Conservation (phyloP, 2,888 invertebrate genomes). For the Pasiphila rectangulata region DNA sequence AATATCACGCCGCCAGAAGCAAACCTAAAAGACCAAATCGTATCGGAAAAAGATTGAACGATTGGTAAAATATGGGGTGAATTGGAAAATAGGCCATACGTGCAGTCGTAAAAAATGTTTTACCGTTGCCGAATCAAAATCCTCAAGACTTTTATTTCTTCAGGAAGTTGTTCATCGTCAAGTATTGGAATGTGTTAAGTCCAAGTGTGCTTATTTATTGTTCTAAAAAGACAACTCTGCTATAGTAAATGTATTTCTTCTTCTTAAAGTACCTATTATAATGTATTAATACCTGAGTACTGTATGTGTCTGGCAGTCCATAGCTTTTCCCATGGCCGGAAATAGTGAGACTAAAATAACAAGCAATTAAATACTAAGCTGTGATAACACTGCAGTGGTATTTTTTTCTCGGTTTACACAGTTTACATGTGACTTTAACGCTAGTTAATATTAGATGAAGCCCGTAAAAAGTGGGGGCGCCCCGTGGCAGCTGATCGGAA, state of each 20-base stretch:
- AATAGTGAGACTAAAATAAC: slow-evolving; percentile 14
- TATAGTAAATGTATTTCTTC: too few species aligned
- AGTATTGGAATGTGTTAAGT: slow-evolving; percentile 10
- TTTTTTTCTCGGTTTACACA: too few species aligned
- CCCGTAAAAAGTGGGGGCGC: slow-evolving; percentile 70
- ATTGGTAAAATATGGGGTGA: slow-evolving; percentile 36
- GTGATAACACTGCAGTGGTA: slow-evolving; percentile 27
- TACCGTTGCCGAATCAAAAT: slow-evolving; percentile 27
- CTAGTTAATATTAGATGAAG: slow-evolving; percentile 73
- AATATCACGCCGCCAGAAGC: slow-evolving; percentile 33
- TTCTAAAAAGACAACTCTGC: too few species aligned
- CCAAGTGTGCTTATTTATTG: background rate
- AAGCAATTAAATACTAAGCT: slow-evolving; percentile 24
- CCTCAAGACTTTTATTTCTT: slow-evolving; percentile 29
- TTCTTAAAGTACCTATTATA: too few species aligned
- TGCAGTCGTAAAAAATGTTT: slow-evolving; percentile 34
- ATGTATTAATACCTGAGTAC: too few species aligned
- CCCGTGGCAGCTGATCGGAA: slow-evolving; percentile 80
- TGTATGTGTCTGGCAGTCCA: background rate
- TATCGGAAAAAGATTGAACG: slow-evolving; percentile 36
- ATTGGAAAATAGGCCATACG: slow-evolving; percentile 32
- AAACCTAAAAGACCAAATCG: slow-evolving; percentile 31
- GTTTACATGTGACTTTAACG: slow-evolving; percentile 45
- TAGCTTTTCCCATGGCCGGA: background rate
- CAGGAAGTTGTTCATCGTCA: slow-evolving; percentile 26